These are phyloP conservation scores for Plagodis dolabraria DNA, from an alignment of 2,888 invertebrate genomes.

Conservation along the genomic window DNA sequence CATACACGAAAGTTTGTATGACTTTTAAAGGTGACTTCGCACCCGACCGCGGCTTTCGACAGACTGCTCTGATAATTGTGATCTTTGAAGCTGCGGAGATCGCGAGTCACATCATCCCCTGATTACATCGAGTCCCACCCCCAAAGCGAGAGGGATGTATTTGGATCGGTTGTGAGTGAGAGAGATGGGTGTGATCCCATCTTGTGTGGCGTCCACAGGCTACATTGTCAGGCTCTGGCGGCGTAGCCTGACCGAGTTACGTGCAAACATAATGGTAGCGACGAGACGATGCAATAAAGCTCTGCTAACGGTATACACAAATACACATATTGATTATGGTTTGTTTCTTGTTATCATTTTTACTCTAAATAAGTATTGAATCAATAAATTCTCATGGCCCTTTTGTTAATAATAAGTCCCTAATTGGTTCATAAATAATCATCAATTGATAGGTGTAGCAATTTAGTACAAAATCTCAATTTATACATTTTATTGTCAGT, in stretches of 20 bases:
- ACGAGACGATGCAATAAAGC: constrained; percentile 45
- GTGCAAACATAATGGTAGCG: constrained; percentile 58
- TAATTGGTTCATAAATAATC: no score
- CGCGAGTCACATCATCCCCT: constrained; percentile 85
- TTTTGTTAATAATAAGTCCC: no score
- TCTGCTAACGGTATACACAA: constrained; percentile 13
- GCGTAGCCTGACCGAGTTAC: constrained; percentile 72
- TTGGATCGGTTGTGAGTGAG: constrained; percentile 45
- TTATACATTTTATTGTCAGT: no score
- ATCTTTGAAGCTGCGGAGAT: constrained; percentile 84
- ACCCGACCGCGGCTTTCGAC: constrained; percentile 79
- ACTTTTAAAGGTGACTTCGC: constrained; percentile 75
- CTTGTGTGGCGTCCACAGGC: constrained; percentile 86
- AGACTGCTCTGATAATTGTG: constrained; percentile 84
- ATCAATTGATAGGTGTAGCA: no score
- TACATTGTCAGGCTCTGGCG: constrained; percentile 80
- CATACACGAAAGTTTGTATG: constrained; percentile 57
- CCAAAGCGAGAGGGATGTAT: constrained; percentile 62
- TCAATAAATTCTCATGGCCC: no score
- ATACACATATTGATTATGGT: background rate
- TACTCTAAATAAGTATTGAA: no score
- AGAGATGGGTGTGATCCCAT: constrained; percentile 83
- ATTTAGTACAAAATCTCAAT: no score
- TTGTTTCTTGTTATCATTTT: no score
- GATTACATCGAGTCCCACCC: constrained; percentile 84